Base-by-base conservation (phyloP, 2,113 vertebrate genomes). In the Albula glossodonta region DNA sequence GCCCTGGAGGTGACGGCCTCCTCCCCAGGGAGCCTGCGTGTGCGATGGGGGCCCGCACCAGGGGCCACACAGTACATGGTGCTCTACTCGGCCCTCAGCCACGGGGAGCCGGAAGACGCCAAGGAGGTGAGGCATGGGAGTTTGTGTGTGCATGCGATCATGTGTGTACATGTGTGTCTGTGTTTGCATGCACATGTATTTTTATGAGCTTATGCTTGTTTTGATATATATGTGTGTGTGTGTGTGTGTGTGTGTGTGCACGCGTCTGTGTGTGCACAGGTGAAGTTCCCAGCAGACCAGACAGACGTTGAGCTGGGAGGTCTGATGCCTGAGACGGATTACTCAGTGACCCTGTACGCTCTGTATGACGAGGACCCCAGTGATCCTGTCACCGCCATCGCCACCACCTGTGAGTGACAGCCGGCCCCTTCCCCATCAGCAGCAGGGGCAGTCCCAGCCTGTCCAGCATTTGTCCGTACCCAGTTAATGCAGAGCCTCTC, bases 51-150 rank as follows among this genome's bases (percentile, higher is more conserved):
- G 22, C 91, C 95, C 19, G 93, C 94, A 0, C 87, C 94, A 0
- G 96, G 95, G 31, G 97, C 96, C 10, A 96, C 96, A 0, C 95
- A 97, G 86, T 99, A 99, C 94, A 94, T 99, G 94, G 94, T 97
- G 80, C 95, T 95, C 53, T 99, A 96, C 89, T 97, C 96, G 0
- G 90, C 92, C 8, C 95, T 96, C 9, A 93, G 87, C 86, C 87
- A 96, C 2, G 96, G 95, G 1, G 90, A 94, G 0, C 96, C 95
- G 1, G 94, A 96, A 19, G 95, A 96, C 19, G 96, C 95, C 80
- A 94, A 92, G 85, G 95, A 96, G 93, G 96, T 95, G 82, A 91
- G 93, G 80, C 88, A 91, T 85, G 83, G 91, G 7, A 51, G 11
- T 80, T 31, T 81, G 41, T 57, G 17, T 48, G 74, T 84, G 63